Conservation (phyloP, 2,888 invertebrate genomes). For the Synergus japonicus region DNA sequence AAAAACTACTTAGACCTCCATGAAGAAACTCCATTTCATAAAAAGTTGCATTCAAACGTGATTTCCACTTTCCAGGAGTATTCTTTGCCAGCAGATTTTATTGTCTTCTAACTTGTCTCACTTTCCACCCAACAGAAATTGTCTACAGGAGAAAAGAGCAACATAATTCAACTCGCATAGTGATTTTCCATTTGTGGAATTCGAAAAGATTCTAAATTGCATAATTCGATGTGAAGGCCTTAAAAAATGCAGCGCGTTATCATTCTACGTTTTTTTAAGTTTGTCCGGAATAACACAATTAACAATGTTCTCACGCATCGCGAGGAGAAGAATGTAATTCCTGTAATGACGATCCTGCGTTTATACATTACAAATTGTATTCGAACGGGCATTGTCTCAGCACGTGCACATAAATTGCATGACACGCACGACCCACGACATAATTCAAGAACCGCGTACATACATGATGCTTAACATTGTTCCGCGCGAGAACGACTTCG, state of each 20-base stretch:
- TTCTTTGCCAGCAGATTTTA: neutral
- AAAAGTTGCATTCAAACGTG: neutral
- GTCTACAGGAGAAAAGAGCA: too few relatives aligned
- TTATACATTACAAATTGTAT: conserved; percentile 38
- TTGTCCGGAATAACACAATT: neutral
- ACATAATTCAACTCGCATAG: too few relatives aligned
- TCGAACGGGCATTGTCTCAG: conserved; percentile 36
- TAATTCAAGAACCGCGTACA: conserved; percentile 31
- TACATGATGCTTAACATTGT: conserved; percentile 36
- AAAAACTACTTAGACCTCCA: neutral
- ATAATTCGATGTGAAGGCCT: too few relatives aligned
- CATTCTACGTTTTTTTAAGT: neutral
- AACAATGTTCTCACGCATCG: conserved; percentile 34
- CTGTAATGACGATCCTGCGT: conserved; percentile 33
- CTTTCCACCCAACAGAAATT: neutral
- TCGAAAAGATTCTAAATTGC: too few relatives aligned
- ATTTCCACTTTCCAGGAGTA: neutral
- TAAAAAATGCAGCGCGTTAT: too few relatives aligned
- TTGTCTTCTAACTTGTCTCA: neutral
- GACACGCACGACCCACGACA: conserved; percentile 39
- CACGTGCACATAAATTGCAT: conserved; percentile 41
- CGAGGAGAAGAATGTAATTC: conserved; percentile 30
- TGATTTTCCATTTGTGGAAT: too few relatives aligned
- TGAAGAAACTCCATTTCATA: neutral
- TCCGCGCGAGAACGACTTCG: conserved; percentile 22